Percentiles rank a stretch among this genome's conserved stretches.
Evolutionary conservation across 1,140 invertebrate genomes (phyloP).

Genomic region (Drosophila nigromelanica): DNA sequence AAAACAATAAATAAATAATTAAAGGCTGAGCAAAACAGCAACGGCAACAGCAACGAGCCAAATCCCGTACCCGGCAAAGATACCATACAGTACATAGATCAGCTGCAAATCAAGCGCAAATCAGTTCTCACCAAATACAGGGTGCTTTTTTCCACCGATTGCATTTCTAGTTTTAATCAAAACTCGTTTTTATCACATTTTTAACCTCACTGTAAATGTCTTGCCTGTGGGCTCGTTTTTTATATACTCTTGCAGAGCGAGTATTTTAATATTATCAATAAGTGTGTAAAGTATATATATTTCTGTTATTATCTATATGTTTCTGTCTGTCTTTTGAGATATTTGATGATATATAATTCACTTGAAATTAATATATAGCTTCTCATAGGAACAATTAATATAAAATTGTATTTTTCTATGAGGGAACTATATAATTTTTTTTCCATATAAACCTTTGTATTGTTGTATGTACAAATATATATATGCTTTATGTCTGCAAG

Average conservation of each 20-base stretch:
- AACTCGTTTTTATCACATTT: slow-evolving; percentile 31
- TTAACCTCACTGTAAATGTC: slow-evolving; percentile 24
- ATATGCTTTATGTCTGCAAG: no score
- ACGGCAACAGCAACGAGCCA: slow-evolving; percentile 29
- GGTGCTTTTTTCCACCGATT: slow-evolving; percentile 37
- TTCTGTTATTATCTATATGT: neutral
- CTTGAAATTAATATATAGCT: no score
- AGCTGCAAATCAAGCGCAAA: slow-evolving; percentile 75
- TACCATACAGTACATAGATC: slow-evolving; percentile 66
- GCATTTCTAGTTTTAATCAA: slow-evolving; percentile 12
- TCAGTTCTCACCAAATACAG: slow-evolving; percentile 75
- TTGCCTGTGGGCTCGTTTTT: slow-evolving; percentile 16
- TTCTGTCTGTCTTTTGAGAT: no score
- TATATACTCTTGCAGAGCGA: slow-evolving; percentile 1
- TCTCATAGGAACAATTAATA: no score
- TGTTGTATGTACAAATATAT: no score
- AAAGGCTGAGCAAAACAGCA: slow-evolving; percentile 54
- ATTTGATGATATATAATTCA: no score
- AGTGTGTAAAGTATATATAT: no score
- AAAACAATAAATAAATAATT: neutral
- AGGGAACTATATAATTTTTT: no score
- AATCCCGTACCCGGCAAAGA: slow-evolving; percentile 55
- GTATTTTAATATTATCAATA: neutral
- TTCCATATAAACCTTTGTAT: no score
- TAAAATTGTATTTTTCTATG: no score